A percentile compares a stretch with the other conserved stretches of the same genome.
These are phyloP conservation scores for Chromis chromis DNA, from an alignment of 2,797 vertebrate genomes.

Conservation along the genomic window DNA sequence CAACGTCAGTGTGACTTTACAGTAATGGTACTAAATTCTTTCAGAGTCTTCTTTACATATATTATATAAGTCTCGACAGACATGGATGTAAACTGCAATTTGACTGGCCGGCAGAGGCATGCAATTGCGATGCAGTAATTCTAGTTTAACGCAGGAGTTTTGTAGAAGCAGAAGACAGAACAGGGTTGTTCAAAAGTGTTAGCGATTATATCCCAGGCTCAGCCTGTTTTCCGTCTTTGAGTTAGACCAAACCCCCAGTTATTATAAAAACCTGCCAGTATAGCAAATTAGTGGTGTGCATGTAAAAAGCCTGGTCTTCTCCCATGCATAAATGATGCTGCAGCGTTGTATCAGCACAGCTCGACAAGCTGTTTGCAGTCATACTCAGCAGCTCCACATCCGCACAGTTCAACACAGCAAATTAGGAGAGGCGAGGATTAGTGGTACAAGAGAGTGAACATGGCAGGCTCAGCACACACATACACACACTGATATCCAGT, in stretches of 20 bases:
- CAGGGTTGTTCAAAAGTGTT: slow-evolving; percentile 38
- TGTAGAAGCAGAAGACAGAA: slow-evolving; percentile 36
- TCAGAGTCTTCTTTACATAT: too few species aligned
- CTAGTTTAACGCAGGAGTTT: neutral
- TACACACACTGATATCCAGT: slow-evolving; percentile 22
- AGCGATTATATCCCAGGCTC: slow-evolving; percentile 41
- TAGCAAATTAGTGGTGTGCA: slow-evolving; percentile 78
- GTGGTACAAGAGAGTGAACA: slow-evolving; percentile 73
- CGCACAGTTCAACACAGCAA: slow-evolving; percentile 77
- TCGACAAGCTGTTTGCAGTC: slow-evolving; percentile 79
- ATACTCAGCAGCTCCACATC: slow-evolving; percentile 75
- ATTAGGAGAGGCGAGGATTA: slow-evolving; percentile 82
- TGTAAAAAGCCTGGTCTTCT: slow-evolving; percentile 77
- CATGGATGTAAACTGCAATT: too few species aligned
- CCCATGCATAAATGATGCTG: slow-evolving; percentile 80
- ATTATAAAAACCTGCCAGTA: slow-evolving; percentile 77
- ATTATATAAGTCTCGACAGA: too few species aligned
- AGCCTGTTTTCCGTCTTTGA: slow-evolving; percentile 46
- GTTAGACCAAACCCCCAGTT: slow-evolving; percentile 55
- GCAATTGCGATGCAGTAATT: too few species aligned
- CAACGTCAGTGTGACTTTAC: too few species aligned
- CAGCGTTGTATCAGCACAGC: slow-evolving; percentile 73
- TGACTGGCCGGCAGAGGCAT: too few species aligned
- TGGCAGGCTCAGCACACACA: slow-evolving; percentile 69
- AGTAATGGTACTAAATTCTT: too few species aligned